A percentile compares a stretch with the other conserved stretches of the same genome.
phyloP scores from a whole-genome alignment of 2,113 vertebrate species.

The Dinomys branickii region DNA sequence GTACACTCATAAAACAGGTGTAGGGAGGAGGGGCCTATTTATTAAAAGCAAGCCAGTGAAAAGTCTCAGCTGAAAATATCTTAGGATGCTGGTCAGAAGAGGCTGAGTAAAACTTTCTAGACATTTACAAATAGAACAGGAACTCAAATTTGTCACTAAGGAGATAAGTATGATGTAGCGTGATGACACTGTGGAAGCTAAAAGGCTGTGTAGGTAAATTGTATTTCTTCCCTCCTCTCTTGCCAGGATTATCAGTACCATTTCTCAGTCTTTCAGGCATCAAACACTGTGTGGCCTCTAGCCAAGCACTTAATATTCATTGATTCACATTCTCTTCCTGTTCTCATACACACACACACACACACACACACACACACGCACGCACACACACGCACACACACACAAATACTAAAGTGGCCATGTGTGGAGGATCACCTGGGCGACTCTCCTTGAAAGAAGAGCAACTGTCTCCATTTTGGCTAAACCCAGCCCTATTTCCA shows the following conservation, averaged over 20 bases:
- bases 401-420: neutral
- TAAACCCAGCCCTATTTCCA: no score
- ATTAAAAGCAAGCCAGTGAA: neutral
- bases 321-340: neutral
- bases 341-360: neutral
- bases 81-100: neutral
- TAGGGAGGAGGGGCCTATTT: neutral
- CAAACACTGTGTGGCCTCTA: neutral
- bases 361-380: neutral
- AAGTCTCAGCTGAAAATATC: neutral
- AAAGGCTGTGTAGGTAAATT: neutral
- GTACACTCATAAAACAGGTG: conserved; percentile 28
- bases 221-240: neutral
- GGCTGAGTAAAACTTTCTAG: neutral
- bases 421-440: neutral
- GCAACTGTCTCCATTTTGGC: no score
- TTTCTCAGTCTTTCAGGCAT: neutral
- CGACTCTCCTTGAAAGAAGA: no score
- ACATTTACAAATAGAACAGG: neutral
- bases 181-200: neutral
- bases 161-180: neutral
- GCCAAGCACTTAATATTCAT: neutral
- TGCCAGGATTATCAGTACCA: neutral
- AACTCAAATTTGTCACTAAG: neutral
- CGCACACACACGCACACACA: neutral